These are phyloP conservation scores for Myotis pilosus DNA, from an alignment of 2,797 vertebrate species.

Conservation along the genomic window DNA sequence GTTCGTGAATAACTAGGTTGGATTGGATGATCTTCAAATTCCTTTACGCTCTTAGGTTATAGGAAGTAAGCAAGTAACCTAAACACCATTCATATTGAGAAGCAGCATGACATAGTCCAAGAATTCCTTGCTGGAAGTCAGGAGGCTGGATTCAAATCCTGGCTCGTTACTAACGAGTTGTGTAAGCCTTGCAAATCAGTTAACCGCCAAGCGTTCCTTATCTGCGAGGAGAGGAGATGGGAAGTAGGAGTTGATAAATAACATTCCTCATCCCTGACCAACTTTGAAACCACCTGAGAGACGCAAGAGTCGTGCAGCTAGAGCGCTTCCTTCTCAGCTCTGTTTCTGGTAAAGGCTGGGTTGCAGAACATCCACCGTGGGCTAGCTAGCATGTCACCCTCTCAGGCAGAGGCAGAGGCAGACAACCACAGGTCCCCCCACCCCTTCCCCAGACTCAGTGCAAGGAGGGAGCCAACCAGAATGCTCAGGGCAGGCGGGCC, in stretches of 20 bases:
- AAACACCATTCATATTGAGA: background rate
- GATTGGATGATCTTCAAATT: background rate
- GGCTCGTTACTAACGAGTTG: background rate
- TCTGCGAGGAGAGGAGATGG: background rate
- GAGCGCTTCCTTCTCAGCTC: background rate
- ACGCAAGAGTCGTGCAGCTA: background rate
- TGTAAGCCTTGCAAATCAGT: background rate
- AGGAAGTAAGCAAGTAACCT: background rate
- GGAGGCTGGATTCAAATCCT: background rate
- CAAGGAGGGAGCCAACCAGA: background rate
- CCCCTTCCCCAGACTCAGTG: background rate
- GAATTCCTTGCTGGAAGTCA: background rate
- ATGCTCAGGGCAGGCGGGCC: background rate
- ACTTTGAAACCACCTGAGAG: background rate
- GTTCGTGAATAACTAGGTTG: background rate
- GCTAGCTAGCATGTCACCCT: background rate
- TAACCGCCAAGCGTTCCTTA: background rate
- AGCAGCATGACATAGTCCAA: background rate
- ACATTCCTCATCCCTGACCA: background rate
- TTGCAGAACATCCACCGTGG: rapidly evolving
- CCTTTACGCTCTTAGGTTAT: background rate
- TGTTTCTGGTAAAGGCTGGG: background rate
- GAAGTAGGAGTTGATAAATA: background rate
- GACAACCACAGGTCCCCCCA: background rate
- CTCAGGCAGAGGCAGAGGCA: background rate